Base-by-base conservation (phyloP, 2,797 vertebrate genomes). In the Kryptolebias ocellatus region DNA sequence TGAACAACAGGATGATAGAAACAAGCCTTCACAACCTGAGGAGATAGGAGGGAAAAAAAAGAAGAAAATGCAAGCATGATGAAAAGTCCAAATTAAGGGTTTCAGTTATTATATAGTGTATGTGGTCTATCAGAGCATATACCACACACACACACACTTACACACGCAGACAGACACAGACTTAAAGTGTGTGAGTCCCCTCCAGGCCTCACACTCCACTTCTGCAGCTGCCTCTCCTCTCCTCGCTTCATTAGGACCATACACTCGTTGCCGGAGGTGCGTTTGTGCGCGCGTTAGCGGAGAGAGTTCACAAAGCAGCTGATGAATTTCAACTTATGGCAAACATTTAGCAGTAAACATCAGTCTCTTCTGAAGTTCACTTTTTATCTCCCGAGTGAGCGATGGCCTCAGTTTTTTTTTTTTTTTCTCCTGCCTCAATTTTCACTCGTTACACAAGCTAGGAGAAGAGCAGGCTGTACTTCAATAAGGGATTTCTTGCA, bases 11-110 rank as follows among this genome's bases (percentile, higher is more conserved):
- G 61, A 92, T 90, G 89, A 93, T 84, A 81, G 78, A 86, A 93
- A 91, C 87, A 93, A 90, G 93, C 93, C 91, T 92, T 95, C 93
- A 97, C 93, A 96, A 95, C 95, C 96, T 98, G 90, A 53, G 85
- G 78, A 74, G 79, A 76, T 16, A 72, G 45, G 54, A 70, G 10
- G 53, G 44, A 18, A 16, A 61, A 55, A 55, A 47, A 64, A 44
- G 56, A 64, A 50, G 54, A 64, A 75, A 11, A 80, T 2, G 17
- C 28, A 68, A 31, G 67, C 50, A 60, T 81, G 79, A 83, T 44
- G 64, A 58, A 62, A 79, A 27, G 17, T 70, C 64, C 76, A 79
- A 76, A 80, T 79, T 46, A 71, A 56, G 37, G 46, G 34, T 66
- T 78, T 74, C 59, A 71, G 57, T 65, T 51, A 71, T 72, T 12